Evolutionary conservation across 2,113 vertebrate species (phyloP).

Genomic region (Eretmochelys imbricata): DNA sequence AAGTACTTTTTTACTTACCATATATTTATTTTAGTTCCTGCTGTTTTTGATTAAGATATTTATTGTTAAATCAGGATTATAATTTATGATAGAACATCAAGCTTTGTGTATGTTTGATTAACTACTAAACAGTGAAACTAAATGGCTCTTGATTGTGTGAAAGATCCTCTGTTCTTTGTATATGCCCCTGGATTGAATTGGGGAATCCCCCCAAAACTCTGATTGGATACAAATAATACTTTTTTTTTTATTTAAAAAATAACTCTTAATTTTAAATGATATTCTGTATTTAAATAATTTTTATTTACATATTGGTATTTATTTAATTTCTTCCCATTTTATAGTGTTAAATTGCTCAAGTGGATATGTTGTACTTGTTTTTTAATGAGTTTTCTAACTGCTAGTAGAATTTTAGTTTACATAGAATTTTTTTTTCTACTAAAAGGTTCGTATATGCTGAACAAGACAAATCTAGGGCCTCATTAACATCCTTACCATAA

Average conservation of each 20-base stretch:
- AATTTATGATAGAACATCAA: neutral
- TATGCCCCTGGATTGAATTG: neutral
- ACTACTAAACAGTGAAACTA: rapidly evolving
- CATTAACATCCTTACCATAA: neutral
- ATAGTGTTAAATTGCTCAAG: neutral
- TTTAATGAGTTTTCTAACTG: neutral
- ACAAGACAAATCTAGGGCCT: neutral
- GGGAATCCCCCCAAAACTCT: too few species aligned
- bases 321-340: neutral
- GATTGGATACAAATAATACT: neutral
- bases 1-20: neutral
- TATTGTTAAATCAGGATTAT: neutral
- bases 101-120: neutral
- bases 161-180: rapidly evolving
- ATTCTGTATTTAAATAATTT: neutral
- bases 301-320: neutral
- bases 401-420: neutral
- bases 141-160: neutral
- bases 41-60: neutral
- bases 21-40: neutral
- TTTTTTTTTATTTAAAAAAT: neutral
- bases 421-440: neutral
- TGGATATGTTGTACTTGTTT: neutral
- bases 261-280: neutral
- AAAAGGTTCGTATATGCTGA: neutral